Base-by-base conservation (phyloP, 1,140 invertebrate species). In the Drosophila kikkawai region DNA sequence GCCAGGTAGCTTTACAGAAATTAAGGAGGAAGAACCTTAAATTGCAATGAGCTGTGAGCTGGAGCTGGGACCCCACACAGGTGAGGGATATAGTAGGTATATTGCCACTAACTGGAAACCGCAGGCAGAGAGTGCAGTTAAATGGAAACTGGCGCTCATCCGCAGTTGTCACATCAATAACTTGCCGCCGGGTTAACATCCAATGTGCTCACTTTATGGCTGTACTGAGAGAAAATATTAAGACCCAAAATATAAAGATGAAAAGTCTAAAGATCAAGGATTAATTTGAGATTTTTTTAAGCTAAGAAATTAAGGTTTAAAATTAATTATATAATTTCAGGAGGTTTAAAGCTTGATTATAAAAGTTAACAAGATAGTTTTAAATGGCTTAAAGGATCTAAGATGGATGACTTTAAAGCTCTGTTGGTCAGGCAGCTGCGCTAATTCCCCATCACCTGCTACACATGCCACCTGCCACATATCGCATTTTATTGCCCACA, bases 121-220 rank as follows among this genome's bases (percentile, higher is more conserved):
- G 29, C 37, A 65, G 63, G 56, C 34, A 17, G 29, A 56, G 61
- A 66, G 65, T 48, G 65, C 61, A 50, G 13, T 66, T 66, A 68
- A 68, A 50, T 41, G 66, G 26, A 68, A 68, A 68, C 29, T 36
- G 60, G 15, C 19, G 45, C 45, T 66, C 44, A 32, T 19, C 65
- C 44, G 45, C 66, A 66, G 63, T 68, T 68, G 66, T 50, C 66
- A 68, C 65, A 47, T 67, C 65, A 65, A 67, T 67, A 67, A 67
- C 59, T 47, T 48, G 42, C 53, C 53, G 37, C 37, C 26, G 32
- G 55, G 50, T 32, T 57, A 61, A 36, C 64, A 66, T 19, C 42
- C 22, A 37, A 32, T 29, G 19, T 63, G 63, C 22, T 45, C 57
- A 45, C 57, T 66, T 66, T 63, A 63, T 44, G 42, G 29, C 58